Evolutionary conservation across 2,113 vertebrate genomes (phyloP).

Genomic region (Epinephelus cyanopodus): DNA sequence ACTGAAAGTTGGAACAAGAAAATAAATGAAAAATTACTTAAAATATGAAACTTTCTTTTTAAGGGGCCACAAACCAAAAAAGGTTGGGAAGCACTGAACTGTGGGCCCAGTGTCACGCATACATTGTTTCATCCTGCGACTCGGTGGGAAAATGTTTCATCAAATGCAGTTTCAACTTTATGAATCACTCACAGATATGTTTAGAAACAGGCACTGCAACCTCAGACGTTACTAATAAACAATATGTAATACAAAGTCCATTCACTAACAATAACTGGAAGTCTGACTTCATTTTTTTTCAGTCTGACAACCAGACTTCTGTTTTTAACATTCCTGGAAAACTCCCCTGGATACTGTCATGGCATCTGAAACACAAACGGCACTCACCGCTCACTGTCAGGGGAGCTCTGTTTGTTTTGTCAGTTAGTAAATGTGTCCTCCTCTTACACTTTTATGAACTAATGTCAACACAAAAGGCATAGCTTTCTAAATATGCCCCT

Average conservation of each 20-base stretch:
- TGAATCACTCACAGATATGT: slow-evolving; percentile 36
- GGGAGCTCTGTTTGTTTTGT: slow-evolving; percentile 56
- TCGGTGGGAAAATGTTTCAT: slow-evolving; percentile 3
- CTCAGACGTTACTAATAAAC: slow-evolving; percentile 28
- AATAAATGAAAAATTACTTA: neutral
- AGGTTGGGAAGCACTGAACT: neutral
- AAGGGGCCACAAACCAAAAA: too few relatives aligned
- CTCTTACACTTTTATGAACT: slow-evolving; percentile 39
- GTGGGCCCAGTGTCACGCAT: neutral
- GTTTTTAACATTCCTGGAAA: slow-evolving; percentile 51
- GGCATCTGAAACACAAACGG: slow-evolving; percentile 35
- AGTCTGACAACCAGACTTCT: neutral
- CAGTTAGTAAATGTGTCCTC: slow-evolving; percentile 49
- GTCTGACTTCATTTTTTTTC: slow-evolving; percentile 17
- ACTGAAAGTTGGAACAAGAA: neutral
- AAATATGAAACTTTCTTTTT: neutral
- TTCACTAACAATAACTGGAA: slow-evolving; percentile 38
- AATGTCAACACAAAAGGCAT: slow-evolving; percentile 51
- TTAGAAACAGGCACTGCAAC: slow-evolving; percentile 23
- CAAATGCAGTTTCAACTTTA: slow-evolving; percentile 33
- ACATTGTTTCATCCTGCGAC: neutral
- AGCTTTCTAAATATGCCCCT: slow-evolving; percentile 51
- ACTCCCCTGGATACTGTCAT: slow-evolving; percentile 42
- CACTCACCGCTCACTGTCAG: slow-evolving; percentile 20
- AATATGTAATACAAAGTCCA: neutral